Percentiles rank a stretch among this genome's conserved stretches.
Evolutionary conservation across 2,113 vertebrate genomes (phyloP).

Genomic region (Toxotes chatareus): DNA sequence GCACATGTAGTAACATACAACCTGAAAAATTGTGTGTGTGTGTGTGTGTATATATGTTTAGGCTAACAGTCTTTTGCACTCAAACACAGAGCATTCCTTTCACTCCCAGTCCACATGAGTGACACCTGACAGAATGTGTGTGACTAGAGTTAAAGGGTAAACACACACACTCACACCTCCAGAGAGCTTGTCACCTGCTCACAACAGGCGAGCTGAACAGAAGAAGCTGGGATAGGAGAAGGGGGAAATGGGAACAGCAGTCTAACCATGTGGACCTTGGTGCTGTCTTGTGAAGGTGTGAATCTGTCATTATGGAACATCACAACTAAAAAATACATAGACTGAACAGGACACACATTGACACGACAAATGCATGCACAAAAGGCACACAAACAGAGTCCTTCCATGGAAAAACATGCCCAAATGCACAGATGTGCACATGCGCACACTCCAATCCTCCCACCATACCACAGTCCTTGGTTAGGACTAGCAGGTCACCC

Average conservation of each 20-base stretch:
- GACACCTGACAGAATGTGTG: conserved; percentile 63
- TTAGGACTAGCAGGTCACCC: conserved; percentile 57
- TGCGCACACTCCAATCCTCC: not conserved
- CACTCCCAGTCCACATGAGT: conserved; percentile 34
- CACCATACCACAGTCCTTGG: conserved; percentile 22
- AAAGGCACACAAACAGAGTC: not conserved
- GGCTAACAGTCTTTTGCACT: not conserved
- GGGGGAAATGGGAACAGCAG: conserved; percentile 38
- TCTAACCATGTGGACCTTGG: conserved; percentile 61
- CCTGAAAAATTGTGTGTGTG: not conserved
- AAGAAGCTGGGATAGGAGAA: conserved; percentile 17
- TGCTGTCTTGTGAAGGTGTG: conserved; percentile 64
- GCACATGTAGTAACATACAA: not conserved
- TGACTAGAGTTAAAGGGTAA: conserved; percentile 49
- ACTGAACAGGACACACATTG: not conserved
- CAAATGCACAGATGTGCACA: not conserved
- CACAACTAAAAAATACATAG: conserved; percentile 2
- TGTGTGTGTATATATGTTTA: not conserved
- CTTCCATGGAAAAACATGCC: not conserved
- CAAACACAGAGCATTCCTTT: not conserved
- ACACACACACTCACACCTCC: conserved; percentile 42
- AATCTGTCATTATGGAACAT: conserved; percentile 54
- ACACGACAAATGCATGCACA: not conserved
- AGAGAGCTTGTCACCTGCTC: conserved; percentile 60
- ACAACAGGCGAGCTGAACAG: conserved; percentile 9